These are phyloP conservation scores for Drosophila cyrtoloma DNA, from an alignment of 2,888 invertebrate genomes.

Conservation along the genomic window DNA sequence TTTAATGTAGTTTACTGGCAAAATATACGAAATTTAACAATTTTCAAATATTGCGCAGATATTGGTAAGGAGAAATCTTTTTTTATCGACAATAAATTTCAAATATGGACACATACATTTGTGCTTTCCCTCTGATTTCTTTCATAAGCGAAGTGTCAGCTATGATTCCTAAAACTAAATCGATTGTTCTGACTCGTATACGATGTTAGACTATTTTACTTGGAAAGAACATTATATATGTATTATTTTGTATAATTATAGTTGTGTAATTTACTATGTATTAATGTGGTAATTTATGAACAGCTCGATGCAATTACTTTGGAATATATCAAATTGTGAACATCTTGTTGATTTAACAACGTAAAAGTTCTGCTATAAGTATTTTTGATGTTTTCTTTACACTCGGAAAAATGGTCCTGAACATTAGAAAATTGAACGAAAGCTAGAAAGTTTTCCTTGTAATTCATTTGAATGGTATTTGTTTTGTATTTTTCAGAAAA, in stretches of 20 bases:
- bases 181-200: background rate
- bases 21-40: background rate
- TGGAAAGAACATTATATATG: background rate
- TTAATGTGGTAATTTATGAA: background rate
- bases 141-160: background rate
- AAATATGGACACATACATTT: background rate
- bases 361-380: background rate
- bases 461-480: too few relatives aligned
- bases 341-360: background rate
- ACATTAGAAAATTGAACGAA: too few relatives aligned
- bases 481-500: too few relatives aligned
- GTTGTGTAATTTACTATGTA: background rate
- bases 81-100: background rate
- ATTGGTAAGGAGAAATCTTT: background rate
- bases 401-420: too few relatives aligned
- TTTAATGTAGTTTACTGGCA: background rate
- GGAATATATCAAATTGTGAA: background rate
- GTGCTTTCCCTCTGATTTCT: background rate
- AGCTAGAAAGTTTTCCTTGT: too few relatives aligned
- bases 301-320: background rate
- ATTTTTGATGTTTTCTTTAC: background rate
- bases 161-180: background rate
- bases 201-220: background rate
- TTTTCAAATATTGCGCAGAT: background rate
- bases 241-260: background rate